Evolutionary conservation across 2,888 invertebrate species (phyloP), one percentile per base, ranked within the genome.

Genomic region (Epirrhoe tristata): DNA sequence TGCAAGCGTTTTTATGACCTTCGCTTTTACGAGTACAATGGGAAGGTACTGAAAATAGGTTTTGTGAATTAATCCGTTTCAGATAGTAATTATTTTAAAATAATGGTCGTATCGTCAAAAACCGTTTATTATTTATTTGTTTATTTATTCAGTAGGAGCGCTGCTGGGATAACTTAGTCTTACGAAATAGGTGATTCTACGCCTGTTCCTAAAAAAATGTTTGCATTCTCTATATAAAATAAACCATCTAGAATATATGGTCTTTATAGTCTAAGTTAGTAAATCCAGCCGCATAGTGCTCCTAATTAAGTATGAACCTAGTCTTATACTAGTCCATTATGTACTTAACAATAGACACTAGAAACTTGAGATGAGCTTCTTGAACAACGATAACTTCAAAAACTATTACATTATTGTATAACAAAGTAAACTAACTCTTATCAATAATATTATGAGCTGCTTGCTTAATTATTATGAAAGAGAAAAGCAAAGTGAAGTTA

Each of bases 1-100:
- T 58, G 48, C 36, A 54, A 54, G 58, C 52, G 39, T 17, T 57
- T 62, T 57, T 63, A 63, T 34, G 57, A 52, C 55, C 34, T 50
- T 62, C 55, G 36, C 24, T 62, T 61, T 62, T 56, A 62, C 51
- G 56, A 56, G 56, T 31, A 31, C 12, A 24, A 43, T 48, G 16
- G 14, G 36, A 55, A 54, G 12, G 14, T 34, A 32, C n/a, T 43
- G 48, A n/a, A 48, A 61, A 5, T 48, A 32, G 34, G 48, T 61
- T 17, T 48, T 61, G 17, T n/a, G n/a, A n/a, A n/a, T 48, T 34
- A 5, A 43, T 43, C n/a, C 43, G n/a, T 43, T 48, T 24, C 24
- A 24, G 24, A 24, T 24, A 2, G 1, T 24, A 24, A 24, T 24
- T 24, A 24, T 3, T 24, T 24, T 24, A 1, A 24, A 24, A 24